Percentiles rank a stretch among this genome's conserved stretches.
phyloP scores from a whole-genome alignment of 2,797 vertebrate species.

The Eulemur coronatus region DNA sequence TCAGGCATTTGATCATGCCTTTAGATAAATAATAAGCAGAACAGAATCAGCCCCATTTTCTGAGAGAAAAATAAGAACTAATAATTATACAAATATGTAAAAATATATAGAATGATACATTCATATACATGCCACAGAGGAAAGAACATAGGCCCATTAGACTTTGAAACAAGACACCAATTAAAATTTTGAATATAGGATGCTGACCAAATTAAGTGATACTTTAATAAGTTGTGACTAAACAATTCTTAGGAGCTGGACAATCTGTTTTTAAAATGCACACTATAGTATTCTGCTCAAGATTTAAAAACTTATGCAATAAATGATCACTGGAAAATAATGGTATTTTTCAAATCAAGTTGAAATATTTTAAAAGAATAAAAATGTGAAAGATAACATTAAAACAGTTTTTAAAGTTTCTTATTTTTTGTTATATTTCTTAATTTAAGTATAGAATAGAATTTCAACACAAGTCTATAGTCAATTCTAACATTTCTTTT shows the following conservation, averaged over 20 bases:
- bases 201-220: neutral
- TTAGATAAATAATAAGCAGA: neutral
- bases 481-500: slow-evolving; percentile 44
- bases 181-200: neutral
- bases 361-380: slow-evolving; percentile 15
- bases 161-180: neutral
- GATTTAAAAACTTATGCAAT: neutral
- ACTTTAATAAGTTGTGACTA: neutral
- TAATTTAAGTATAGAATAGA: slow-evolving; percentile 38
- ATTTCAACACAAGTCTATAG: slow-evolving; percentile 17
- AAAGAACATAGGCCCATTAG: neutral
- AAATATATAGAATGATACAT: neutral
- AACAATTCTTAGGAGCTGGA: neutral
- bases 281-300: neutral
- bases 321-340: neutral
- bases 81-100: neutral
- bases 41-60: neutral
- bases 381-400: slow-evolving; percentile 33
- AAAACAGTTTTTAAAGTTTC: slow-evolving; percentile 4
- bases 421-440: slow-evolving; percentile 22
- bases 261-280: neutral
- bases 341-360: neutral
- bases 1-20: neutral
- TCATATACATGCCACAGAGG: neutral
- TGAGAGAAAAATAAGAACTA: neutral